Percentiles rank a stretch among this genome's conserved stretches.
These are phyloP conservation scores for Hyppa rectilinea DNA, from an alignment of 2,888 invertebrate genomes.

Conservation along the genomic window DNA sequence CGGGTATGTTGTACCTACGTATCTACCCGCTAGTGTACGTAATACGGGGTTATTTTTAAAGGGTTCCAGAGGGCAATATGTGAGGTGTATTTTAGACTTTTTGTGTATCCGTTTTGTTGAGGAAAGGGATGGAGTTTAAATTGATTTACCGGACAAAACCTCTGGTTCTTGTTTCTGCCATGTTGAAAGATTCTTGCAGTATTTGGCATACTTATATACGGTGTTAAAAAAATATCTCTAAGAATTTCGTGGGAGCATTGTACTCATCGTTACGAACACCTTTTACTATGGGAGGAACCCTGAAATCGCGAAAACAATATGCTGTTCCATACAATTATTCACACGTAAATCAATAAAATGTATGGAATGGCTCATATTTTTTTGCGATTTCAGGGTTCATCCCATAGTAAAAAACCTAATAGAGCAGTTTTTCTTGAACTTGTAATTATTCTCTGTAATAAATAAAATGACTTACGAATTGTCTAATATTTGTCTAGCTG, in stretches of 20 bases:
- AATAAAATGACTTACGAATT: neutral
- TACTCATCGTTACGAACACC: too few species aligned
- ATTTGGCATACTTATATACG: neutral
- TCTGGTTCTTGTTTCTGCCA: neutral
- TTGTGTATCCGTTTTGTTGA: constrained; percentile 29
- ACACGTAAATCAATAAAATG: too few species aligned
- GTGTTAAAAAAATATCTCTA: too few species aligned
- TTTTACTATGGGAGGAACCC: too few species aligned
- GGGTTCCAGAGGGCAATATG: constrained; percentile 46
- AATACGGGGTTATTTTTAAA: constrained; percentile 65
- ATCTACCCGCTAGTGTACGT: constrained; percentile 39
- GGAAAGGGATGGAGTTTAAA: neutral
- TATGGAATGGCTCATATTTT: too few species aligned
- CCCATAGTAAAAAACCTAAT: too few species aligned
- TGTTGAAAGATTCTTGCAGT: neutral
- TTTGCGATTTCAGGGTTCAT: too few species aligned
- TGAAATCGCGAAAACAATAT: too few species aligned
- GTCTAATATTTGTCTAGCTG: too few species aligned
- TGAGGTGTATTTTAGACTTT: constrained; percentile 44
- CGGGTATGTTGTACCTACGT: constrained; percentile 56
- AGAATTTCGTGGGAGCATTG: too few species aligned
- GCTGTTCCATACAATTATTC: too few species aligned
- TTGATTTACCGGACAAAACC: neutral
- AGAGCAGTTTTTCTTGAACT: neutral
- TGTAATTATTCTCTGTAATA: too few species aligned